Percentiles rank a stretch among this genome's conserved stretches.
Evolutionary conservation across 2,797 vertebrate genomes (phyloP).

Genomic region (Pogoniulus pusillus): DNA sequence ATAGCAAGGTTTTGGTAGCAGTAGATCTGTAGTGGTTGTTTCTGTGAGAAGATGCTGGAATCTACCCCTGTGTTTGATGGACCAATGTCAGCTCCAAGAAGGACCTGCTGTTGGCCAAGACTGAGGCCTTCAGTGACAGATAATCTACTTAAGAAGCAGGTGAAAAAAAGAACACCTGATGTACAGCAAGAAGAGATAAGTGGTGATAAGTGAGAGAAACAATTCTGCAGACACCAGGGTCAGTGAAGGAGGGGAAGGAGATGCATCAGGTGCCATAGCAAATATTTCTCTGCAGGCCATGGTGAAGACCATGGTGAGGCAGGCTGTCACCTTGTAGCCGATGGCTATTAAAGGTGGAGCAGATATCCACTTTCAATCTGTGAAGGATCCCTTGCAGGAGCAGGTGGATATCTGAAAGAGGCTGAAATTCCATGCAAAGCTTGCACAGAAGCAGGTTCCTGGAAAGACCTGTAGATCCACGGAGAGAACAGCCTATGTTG

Average conservation of each 20-base stretch:
- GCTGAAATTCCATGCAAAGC: rapidly evolving
- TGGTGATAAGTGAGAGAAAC: rapidly evolving
- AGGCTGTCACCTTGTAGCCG: background rate
- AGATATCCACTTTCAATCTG: background rate
- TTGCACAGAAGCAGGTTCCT: rapidly evolving
- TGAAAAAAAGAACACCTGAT: background rate
- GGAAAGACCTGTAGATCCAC: too few species aligned
- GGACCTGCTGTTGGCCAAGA: rapidly evolving
- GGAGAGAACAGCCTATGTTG: too few species aligned
- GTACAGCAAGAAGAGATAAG: background rate
- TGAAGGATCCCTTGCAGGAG: too few species aligned
- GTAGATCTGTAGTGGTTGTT: background rate
- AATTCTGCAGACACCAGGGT: background rate
- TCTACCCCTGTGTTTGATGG: rapidly evolving
- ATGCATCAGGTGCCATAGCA: background rate
- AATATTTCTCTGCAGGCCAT: background rate
- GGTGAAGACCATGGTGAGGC: background rate
- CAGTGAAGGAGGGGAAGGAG: background rate
- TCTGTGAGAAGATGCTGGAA: background rate
- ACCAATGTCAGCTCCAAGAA: background rate
- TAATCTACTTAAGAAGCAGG: background rate
- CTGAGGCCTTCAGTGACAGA: rapidly evolving
- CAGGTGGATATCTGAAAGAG: background rate
- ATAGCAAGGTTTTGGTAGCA: background rate
- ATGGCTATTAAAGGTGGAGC: background rate